Evolutionary conservation across 1,140 invertebrate species (phyloP).

Genomic region (Pogonognathellus flavescens): DNA sequence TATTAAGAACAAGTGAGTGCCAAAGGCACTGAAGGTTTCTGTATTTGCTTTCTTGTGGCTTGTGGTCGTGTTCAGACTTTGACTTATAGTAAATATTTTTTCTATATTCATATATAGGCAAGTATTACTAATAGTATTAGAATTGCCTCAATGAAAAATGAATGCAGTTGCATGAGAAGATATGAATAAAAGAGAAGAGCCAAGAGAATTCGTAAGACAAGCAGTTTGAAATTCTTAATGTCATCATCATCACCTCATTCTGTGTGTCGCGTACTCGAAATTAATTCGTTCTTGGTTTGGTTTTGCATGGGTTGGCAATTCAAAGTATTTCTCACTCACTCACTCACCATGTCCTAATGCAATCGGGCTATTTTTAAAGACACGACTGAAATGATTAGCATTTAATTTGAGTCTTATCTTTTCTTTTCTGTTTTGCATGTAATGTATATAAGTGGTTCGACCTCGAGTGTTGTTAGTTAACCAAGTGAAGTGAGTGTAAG

Average conservation of each 20-base stretch:
- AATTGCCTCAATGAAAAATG: conserved; percentile 18
- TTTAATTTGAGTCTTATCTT: conserved; percentile 42
- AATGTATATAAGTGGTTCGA: conserved; percentile 27
- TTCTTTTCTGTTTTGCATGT: neutral
- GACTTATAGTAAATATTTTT: too few species aligned
- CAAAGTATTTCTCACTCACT: conserved; percentile 30
- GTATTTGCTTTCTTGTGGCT: neutral
- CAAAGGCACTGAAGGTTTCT: neutral
- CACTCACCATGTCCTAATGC: neutral
- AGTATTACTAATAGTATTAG: neutral
- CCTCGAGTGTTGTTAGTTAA: conserved; percentile 17
- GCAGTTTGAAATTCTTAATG: conserved; percentile 23
- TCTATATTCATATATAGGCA: too few species aligned
- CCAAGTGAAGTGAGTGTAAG: conserved; percentile 5
- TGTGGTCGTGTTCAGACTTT: too few species aligned
- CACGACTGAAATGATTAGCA: conserved; percentile 42
- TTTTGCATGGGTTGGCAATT: conserved; percentile 30
- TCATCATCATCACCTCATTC: conserved; percentile 44
- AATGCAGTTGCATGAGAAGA: neutral
- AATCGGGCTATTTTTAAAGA: conserved; percentile 39
- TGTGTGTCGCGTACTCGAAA: neutral
- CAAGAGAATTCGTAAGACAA: neutral
- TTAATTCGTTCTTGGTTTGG: neutral
- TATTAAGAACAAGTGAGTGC: neutral
- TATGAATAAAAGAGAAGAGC: neutral